Evolutionary conservation across 2,113 vertebrate genomes (phyloP), one percentile per base, ranked within the genome.

Genomic region (Micromys minutus): DNA sequence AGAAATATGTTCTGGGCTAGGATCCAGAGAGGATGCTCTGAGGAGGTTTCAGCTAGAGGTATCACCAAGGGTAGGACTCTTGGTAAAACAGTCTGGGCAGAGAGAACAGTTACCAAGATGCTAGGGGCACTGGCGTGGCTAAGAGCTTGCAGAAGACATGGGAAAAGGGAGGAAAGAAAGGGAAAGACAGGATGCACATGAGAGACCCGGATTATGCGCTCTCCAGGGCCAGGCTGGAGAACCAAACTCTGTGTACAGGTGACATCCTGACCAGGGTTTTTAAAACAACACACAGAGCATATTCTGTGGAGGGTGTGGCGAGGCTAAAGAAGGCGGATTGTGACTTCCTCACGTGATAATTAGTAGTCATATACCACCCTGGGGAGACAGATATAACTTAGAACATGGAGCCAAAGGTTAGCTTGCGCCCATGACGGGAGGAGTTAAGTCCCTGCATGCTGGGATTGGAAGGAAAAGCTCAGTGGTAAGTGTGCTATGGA

Each of bases 321-420:
- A 80, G 19, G 21, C 79, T 39, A 10, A 15, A 13, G 24, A 39
- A 42, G 52, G 26, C 6, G 29, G 1, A 16, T 0, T 15, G n/a
- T 29, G 5, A 9, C 11, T 7, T 22, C 12, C 63, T 31, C 12
- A 0, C 1, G 45, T 36, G 57, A 87, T 36, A 69, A 31, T 15
- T 26, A 21, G 42, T 11, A 63, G 47, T 65, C 74, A 8, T 0
- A 0, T 9, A 29, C 34, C 4, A 17, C 34, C 11, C 55, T 7
- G 36, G 39, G 55, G 71, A 84, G 47, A 63, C 0, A 1, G 45
- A 52, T 31, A 52, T 19, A 39, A 0, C 1, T 11, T 17, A 59
- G 69, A 45, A 83, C 52, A 31, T 0, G 13, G 16, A 47, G 12
- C 65, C 72, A 83, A 76, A 29, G 52, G 5, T 19, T 6, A 39